A percentile compares a stretch with the other conserved stretches of the same genome.
Evolutionary conservation across 1,140 invertebrate genomes (phyloP).

Genomic region (Orchestia grillus): DNA sequence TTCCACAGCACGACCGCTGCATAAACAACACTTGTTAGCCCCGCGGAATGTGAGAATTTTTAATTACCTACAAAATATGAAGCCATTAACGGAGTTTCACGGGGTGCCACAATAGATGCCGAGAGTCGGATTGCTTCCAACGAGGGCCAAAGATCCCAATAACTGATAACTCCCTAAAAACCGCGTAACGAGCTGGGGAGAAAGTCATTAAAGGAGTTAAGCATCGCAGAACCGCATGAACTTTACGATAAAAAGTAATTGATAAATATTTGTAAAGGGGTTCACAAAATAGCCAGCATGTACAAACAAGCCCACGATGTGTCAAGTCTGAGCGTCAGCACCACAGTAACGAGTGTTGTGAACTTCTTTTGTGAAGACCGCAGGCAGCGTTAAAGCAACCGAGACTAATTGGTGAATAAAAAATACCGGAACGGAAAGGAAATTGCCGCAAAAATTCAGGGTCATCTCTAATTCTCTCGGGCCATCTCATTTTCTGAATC

Average conservation of each 20-base stretch:
- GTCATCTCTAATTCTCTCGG: neutral
- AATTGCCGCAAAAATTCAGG: neutral
- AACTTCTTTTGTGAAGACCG: neutral
- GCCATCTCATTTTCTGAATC: neutral
- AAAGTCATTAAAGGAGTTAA: constrained; percentile 53
- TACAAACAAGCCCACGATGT: neutral
- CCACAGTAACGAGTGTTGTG: neutral
- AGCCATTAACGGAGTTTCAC: constrained; percentile 44
- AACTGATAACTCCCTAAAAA: constrained; percentile 33
- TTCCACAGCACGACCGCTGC: constrained; percentile 15
- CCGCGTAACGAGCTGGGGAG: constrained; percentile 43
- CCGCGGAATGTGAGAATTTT: constrained; percentile 51
- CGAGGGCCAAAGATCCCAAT: constrained; percentile 43
- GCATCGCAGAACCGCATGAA: neutral
- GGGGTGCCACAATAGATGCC: constrained; percentile 27
- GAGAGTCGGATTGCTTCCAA: constrained; percentile 44
- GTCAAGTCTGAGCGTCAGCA: neutral
- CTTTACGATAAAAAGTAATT: constrained; percentile 34
- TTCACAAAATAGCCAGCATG: neutral
- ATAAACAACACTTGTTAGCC: constrained; percentile 55
- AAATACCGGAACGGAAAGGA: neutral
- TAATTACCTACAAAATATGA: constrained; percentile 53
- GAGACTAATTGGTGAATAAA: neutral
- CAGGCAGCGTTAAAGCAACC: neutral
- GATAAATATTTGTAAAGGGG: constrained; percentile 36